A percentile compares a stretch with the other conserved stretches of the same genome.
Evolutionary conservation across 2,113 vertebrate species (phyloP).

Genomic region (Semnornis frantzii): DNA sequence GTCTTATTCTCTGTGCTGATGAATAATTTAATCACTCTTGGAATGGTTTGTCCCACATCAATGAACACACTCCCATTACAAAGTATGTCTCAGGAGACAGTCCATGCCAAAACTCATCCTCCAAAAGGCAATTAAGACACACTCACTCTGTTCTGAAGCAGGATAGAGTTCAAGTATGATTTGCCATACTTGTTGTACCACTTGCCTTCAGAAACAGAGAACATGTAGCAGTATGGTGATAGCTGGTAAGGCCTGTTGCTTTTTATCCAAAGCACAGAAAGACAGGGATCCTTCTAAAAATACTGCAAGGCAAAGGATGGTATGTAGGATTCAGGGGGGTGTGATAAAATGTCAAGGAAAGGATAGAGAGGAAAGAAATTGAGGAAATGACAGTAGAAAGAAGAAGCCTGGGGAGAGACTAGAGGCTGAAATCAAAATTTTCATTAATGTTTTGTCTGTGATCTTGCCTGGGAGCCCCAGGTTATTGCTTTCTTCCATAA

Average conservation of each 20-base stretch:
- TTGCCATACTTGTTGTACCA: background rate
- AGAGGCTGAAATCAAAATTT: background rate
- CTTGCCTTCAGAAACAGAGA: background rate
- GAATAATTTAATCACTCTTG: background rate
- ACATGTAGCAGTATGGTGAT: background rate
- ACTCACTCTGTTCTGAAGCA: accelerated
- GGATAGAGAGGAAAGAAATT: background rate
- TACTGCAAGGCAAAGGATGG: background rate
- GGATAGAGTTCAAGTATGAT: background rate
- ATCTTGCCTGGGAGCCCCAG: background rate
- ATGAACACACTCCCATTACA: background rate
- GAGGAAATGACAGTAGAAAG: background rate
- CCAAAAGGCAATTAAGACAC: background rate
- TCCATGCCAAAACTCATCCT: background rate
- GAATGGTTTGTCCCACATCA: background rate
- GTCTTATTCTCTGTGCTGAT: background rate
- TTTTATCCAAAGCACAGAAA: background rate
- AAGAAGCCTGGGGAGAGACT: background rate
- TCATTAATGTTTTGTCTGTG: background rate
- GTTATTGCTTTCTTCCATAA: background rate
- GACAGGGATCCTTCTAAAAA: background rate
- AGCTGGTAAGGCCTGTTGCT: background rate
- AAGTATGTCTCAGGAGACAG: background rate
- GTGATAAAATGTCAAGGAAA: background rate
- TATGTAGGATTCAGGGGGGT: background rate